Evolutionary conservation across 2,113 vertebrate species (phyloP).

Genomic region (Tricholaema leucomelas): DNA sequence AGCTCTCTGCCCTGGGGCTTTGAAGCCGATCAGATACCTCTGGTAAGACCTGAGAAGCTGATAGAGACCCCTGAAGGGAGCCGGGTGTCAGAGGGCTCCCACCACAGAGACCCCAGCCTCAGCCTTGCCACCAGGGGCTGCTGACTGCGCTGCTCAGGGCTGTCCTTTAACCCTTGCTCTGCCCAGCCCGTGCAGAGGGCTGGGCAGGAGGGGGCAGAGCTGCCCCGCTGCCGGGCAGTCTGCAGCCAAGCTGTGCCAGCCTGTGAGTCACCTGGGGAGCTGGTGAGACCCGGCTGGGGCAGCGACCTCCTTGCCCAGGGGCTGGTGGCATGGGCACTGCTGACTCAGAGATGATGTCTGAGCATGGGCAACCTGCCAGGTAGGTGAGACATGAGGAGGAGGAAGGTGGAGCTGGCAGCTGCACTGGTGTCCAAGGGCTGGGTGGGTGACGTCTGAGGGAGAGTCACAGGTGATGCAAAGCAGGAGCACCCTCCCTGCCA

Average conservation of each 20-base stretch:
- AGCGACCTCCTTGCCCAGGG: neutral
- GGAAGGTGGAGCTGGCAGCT: neutral
- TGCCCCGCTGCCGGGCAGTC: neutral
- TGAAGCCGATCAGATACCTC: neutral
- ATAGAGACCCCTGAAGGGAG: neutral
- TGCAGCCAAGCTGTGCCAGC: accelerated
- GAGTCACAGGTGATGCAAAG: neutral
- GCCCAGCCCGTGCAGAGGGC: accelerated
- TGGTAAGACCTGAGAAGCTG: no score
- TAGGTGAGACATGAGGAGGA: neutral
- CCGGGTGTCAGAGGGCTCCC: neutral
- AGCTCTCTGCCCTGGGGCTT: neutral
- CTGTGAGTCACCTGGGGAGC: neutral
- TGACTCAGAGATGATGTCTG: neutral
- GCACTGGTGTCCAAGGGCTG: neutral
- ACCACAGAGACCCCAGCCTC: accelerated
- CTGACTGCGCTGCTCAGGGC: neutral
- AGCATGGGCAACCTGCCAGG: neutral
- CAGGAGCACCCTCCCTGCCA: neutral
- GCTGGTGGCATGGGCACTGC: accelerated
- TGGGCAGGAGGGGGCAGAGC: neutral
- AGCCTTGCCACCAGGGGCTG: neutral
- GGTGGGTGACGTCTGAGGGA: accelerated
- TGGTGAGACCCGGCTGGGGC: neutral
- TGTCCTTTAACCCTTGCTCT: neutral